Evolutionary conservation across 1,140 invertebrate species (phyloP).

Genomic region (Octopus sinensis): DNA sequence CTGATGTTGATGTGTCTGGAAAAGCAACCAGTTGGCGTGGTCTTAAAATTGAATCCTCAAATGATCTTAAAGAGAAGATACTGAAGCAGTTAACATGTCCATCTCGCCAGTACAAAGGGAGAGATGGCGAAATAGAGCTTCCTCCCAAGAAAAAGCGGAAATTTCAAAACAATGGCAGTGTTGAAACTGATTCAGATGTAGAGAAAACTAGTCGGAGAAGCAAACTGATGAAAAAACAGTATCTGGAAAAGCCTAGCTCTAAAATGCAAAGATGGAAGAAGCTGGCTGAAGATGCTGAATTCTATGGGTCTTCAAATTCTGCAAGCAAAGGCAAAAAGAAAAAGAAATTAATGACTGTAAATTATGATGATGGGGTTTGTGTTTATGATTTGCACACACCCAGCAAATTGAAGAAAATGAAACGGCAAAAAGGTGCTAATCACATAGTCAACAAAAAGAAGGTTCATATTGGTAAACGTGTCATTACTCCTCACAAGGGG

Average conservation of each 20-base stretch:
- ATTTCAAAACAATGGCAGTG: not conserved
- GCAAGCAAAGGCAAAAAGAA: not conserved
- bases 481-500: not conserved
- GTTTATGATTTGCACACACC: not conserved
- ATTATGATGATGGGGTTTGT: not conserved
- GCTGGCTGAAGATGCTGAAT: not conserved
- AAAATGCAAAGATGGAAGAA: not conserved
- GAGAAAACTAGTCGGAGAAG: not conserved
- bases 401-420: not conserved
- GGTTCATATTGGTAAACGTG: not conserved
- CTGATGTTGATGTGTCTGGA: not conserved
- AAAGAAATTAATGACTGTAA: not conserved
- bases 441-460: constrained; percentile 1
- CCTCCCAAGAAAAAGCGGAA: constrained; percentile 1
- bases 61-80: constrained; percentile 1
- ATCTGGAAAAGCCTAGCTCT: not conserved
- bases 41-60: not conserved
- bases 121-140: not conserved
- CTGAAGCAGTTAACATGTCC: not conserved
- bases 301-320: not conserved
- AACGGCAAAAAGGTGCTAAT: not conserved
- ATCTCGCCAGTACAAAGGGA: not conserved
- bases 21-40: not conserved
- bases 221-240: not conserved
- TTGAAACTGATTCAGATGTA: not conserved